Percentiles rank a stretch among this genome's conserved stretches.
phyloP scores from a whole-genome alignment of 2,888 invertebrate species.

The Cosmorhoe ocellata region DNA sequence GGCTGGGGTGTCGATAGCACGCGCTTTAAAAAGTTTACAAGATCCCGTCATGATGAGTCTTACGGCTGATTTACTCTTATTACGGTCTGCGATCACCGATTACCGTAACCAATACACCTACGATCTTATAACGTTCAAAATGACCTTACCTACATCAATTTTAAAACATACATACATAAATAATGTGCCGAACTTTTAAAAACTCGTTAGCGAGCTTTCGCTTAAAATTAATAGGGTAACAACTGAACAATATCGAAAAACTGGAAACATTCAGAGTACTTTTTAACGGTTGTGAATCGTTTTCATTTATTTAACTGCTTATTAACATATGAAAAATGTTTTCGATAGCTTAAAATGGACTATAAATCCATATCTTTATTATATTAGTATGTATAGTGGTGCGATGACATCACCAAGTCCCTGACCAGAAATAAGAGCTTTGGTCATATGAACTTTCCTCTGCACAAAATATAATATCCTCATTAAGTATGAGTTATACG shows the following conservation, averaged over 20 bases:
- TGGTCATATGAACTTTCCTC: slow-evolving; percentile 6
- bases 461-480: not conserved
- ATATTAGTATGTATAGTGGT: slow-evolving; percentile 24
- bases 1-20: slow-evolving; percentile 48
- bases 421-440: slow-evolving; percentile 2
- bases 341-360: too few relatives aligned
- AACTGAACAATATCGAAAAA: not conserved
- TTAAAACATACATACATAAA: too few relatives aligned
- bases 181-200: too few relatives aligned
- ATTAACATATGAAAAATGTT: too few relatives aligned
- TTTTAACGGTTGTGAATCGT: slow-evolving; percentile 11
- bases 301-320: slow-evolving; percentile 19
- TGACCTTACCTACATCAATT: too few relatives aligned
- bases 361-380: too few relatives aligned
- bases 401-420: slow-evolving; percentile 3
- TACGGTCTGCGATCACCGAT: slow-evolving; percentile 9
- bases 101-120: not conserved
- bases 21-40: slow-evolving; percentile 49
- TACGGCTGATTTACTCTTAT: slow-evolving; percentile 25
- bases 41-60: slow-evolving; percentile 26
- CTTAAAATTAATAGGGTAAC: too few relatives aligned
- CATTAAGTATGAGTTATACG: too few relatives aligned
- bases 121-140: too few relatives aligned
- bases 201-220: too few relatives aligned
- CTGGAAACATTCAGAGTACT: slow-evolving; percentile 2